These are phyloP conservation scores for Psittacara wagleri DNA, from an alignment of 2,113 vertebrate species.

Conservation along the genomic window DNA sequence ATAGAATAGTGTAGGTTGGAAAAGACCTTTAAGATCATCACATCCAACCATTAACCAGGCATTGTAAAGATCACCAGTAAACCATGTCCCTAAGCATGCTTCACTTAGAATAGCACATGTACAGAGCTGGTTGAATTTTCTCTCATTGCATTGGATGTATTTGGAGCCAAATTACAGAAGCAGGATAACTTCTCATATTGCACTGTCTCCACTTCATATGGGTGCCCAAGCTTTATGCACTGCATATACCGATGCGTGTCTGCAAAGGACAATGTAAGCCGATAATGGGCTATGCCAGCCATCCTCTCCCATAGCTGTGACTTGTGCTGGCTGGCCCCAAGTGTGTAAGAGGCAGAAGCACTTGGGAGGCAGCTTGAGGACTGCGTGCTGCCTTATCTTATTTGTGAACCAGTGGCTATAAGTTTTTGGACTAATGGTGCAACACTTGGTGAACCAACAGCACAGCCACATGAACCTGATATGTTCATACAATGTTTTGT, in stretches of 20 bases:
- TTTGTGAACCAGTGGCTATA: neutral
- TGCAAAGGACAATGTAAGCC: rapidly evolving
- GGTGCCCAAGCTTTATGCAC: rapidly evolving
- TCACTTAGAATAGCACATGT: neutral
- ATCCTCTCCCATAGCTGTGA: neutral
- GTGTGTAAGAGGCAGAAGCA: neutral
- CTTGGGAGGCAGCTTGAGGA: neutral
- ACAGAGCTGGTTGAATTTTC: neutral
- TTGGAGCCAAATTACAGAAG: neutral
- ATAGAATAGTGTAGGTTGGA: neutral
- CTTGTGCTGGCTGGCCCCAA: neutral
- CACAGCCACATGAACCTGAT: neutral
- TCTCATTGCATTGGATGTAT: neutral
- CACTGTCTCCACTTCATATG: too few relatives aligned
- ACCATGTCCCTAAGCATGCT: neutral
- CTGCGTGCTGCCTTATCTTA: neutral
- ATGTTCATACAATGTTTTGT: neutral
- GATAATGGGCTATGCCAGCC: neutral
- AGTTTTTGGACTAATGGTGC: neutral
- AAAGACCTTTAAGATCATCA: neutral
- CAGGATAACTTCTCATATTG: neutral
- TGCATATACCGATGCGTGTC: rapidly evolving
- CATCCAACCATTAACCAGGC: neutral
- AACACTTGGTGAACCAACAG: neutral
- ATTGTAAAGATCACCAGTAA: neutral